Evolutionary conservation across 2,888 invertebrate genomes (phyloP).

Genomic region (Drosophila birchii): DNA sequence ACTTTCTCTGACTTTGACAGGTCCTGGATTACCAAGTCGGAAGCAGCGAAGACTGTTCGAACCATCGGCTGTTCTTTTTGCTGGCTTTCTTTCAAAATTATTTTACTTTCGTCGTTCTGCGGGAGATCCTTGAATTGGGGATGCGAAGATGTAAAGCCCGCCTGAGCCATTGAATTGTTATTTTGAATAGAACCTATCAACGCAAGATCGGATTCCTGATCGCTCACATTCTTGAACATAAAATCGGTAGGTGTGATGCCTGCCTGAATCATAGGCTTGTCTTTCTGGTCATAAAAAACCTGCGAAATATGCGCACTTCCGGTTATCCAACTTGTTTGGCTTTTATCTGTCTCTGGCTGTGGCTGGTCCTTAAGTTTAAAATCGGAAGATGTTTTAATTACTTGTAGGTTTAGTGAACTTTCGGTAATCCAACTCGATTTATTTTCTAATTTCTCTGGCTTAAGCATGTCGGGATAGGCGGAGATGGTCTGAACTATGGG

Average conservation of each 20-base stretch:
- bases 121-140: no score
- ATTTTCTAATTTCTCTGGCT: neutral
- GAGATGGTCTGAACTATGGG: neutral
- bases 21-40: no score
- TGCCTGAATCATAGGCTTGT: neutral
- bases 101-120: no score
- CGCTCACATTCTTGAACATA: no score
- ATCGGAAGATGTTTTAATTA: neutral
- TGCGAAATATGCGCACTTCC: neutral
- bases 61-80: no score
- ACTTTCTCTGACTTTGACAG: no score
- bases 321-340: neutral
- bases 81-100: no score
- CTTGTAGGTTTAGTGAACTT: neutral
- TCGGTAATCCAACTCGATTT: neutral
- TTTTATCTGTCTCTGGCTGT: neutral
- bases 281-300: neutral
- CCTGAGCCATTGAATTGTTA: no score
- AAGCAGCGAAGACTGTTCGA: no score
- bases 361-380: neutral
- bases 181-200: no score
- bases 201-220: no score
- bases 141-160: no score
- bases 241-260: neutral
- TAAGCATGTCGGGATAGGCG: neutral